These are phyloP conservation scores for Anthonomus grandis DNA, from an alignment of 1,140 invertebrate genomes.

Conservation along the genomic window DNA sequence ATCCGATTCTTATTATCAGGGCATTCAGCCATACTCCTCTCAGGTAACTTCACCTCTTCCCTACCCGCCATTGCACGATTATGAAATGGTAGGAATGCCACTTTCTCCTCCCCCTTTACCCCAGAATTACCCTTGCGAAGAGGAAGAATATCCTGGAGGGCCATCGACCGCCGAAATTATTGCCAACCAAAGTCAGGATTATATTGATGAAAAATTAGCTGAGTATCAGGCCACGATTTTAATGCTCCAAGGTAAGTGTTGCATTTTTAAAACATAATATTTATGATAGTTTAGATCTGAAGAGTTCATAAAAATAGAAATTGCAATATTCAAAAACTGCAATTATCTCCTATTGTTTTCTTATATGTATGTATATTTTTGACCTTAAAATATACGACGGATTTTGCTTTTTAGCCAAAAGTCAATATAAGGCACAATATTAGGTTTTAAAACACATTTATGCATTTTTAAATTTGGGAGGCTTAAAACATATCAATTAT, in stretches of 20 bases:
- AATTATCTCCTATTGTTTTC: too few species aligned
- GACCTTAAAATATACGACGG: too few species aligned
- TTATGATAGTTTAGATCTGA: too few species aligned
- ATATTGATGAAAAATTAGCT: slow-evolving; percentile 88
- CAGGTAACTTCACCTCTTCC: slow-evolving; percentile 58
- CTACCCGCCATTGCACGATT: slow-evolving; percentile 53
- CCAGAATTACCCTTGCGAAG: slow-evolving; percentile 46
- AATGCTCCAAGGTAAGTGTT: slow-evolving; percentile 76
- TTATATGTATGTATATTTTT: too few species aligned
- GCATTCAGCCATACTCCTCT: slow-evolving; percentile 45
- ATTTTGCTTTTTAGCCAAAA: too few species aligned
- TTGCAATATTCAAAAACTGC: too few species aligned
- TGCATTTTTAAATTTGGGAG: too few species aligned
- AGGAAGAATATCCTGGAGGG: slow-evolving; percentile 68
- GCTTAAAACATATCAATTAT: too few species aligned
- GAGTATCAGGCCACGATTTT: slow-evolving; percentile 91
- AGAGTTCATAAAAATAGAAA: too few species aligned
- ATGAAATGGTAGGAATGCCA: slow-evolving; percentile 63
- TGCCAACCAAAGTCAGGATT: slow-evolving; percentile 89
- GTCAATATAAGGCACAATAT: too few species aligned
- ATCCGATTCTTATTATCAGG: slow-evolving; percentile 39
- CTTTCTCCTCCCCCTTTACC: slow-evolving; percentile 62
- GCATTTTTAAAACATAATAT: too few species aligned
- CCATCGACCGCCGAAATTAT: slow-evolving; percentile 88
- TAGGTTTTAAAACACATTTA: too few species aligned